Percentiles rank a stretch among this genome's conserved stretches.
phyloP scores from a whole-genome alignment of 2,113 vertebrate species.

The Phrynosoma platyrhinos region DNA sequence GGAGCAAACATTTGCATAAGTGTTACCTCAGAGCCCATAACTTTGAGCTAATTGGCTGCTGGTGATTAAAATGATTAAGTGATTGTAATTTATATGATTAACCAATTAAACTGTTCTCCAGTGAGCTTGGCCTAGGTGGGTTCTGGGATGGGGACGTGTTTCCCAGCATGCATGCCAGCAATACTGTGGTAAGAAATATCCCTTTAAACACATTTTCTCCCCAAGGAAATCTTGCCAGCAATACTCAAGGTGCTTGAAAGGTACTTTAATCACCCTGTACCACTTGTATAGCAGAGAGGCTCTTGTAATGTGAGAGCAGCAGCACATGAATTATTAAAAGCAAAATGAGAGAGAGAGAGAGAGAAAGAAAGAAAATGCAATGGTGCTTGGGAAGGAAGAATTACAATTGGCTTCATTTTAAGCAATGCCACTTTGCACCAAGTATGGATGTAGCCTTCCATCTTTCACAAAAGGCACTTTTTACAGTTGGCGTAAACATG shows the following conservation, averaged over 20 bases:
- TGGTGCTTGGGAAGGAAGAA: slow-evolving; percentile 40
- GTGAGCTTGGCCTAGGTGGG: slow-evolving; percentile 75
- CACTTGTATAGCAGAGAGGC: slow-evolving; percentile 48
- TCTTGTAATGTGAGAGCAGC: slow-evolving; percentile 49
- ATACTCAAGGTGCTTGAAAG: slow-evolving; percentile 64
- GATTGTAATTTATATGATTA: slow-evolving; percentile 89
- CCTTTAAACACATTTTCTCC: slow-evolving; percentile 60
- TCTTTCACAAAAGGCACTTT: slow-evolving; percentile 38
- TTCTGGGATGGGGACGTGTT: slow-evolving; percentile 69
- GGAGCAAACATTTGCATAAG: slow-evolving; percentile 88
- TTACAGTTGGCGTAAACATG: slow-evolving; percentile 37
- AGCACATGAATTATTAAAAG: slow-evolving; percentile 59
- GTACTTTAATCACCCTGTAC: slow-evolving; percentile 65
- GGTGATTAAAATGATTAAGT: slow-evolving; percentile 90
- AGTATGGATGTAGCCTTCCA: slow-evolving; percentile 24
- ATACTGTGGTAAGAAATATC: slow-evolving; percentile 47
- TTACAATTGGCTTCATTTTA: slow-evolving; percentile 40
- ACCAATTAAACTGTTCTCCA: slow-evolving; percentile 84
- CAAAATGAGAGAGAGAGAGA: background rate
- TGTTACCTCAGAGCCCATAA: slow-evolving; percentile 85
- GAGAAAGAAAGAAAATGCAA: background rate
- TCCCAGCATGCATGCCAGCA: slow-evolving; percentile 73
- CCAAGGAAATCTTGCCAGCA: slow-evolving; percentile 61
- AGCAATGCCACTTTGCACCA: slow-evolving; percentile 45
- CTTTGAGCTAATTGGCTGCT: slow-evolving; percentile 84